Evolutionary conservation across 2,113 vertebrate genomes (phyloP), one percentile per base, ranked within the genome.

Genomic region (Myiozetetes cayanensis): DNA sequence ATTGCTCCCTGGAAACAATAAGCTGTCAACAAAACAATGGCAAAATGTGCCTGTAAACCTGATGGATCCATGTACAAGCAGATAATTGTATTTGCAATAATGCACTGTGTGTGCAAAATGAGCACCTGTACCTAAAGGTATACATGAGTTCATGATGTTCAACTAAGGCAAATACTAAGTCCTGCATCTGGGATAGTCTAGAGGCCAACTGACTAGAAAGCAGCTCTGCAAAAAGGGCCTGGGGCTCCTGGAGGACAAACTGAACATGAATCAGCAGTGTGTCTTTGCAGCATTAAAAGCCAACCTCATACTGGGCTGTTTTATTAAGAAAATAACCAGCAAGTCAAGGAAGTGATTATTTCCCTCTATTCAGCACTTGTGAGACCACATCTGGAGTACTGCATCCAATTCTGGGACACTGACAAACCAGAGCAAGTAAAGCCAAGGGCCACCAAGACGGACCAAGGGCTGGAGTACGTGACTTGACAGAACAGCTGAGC

Each of bases 321-420:
- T 96, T 96, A 97, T 94, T 95, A 95, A 94, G 80, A 97, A 95
- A 93, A 93, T 77, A 93, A 23, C 55, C 50, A 92, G 88, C 52
- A 92, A 96, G 76, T 90, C 79, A 89, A 95, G 92, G 95, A 95
- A 96, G 47, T 86, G 33, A 93, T 94, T 96, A 87, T 90, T 93
- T 52, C 65, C 21, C 93, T 94, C 91, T 93, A 56, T 94, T 97
- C 94, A 95, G 76, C 89, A 86, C 68, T 93, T 93, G 89, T 81
- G 91, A 95, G 95, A 88, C 72, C 68, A 77, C 96, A 95, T 95
- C 93, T 97, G 93, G 93, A 94, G 73, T 18, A 53, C 82, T 85
- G 62, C 72, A 79, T 94, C 92, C 43, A 92, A 31, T 86, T 84
- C 52, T 92, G 83, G 59, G 82, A 93, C 85, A 83, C 86, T 94